phyloP scores from a whole-genome alignment of 2,113 vertebrate species.

The Elanoides forficatus region DNA sequence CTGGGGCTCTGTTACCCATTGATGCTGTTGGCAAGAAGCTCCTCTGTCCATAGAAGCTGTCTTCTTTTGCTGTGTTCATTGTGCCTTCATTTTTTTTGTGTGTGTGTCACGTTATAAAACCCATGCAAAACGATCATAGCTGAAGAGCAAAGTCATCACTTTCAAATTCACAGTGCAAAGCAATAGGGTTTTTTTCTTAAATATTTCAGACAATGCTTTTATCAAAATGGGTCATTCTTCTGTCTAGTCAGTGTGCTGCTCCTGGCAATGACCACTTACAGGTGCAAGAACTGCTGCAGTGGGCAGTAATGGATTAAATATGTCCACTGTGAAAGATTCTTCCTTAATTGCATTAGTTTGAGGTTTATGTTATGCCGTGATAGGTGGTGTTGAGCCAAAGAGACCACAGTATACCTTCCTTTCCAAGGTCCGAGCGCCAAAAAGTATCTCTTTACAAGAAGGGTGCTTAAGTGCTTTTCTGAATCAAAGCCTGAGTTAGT shows the following conservation, averaged over 20 bases:
- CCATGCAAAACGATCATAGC: not conserved
- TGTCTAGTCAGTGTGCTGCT: not conserved
- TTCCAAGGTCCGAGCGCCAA: not conserved
- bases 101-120: not conserved
- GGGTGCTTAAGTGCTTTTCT: constrained; percentile 65
- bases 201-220: not conserved
- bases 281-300: constrained; percentile 27
- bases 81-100: not conserved
- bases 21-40: not conserved
- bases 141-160: not conserved
- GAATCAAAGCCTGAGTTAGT: constrained; percentile 65
- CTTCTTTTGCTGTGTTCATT: not conserved
- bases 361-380: constrained; percentile 43
- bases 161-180: not conserved
- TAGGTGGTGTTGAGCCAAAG: not conserved
- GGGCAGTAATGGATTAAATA: constrained; percentile 43
- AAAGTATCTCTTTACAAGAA: constrained; percentile 62
- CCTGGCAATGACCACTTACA: not conserved
- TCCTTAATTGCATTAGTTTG: constrained; percentile 31
- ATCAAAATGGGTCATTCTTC: constrained; percentile 3
- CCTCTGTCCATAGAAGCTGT: not conserved
- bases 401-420: constrained; percentile 46
- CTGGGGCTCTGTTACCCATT: not conserved
- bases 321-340: constrained; percentile 29
- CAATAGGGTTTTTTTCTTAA: not conserved